Percentiles rank a stretch among this genome's conserved stretches.
Conservation (phyloP, 2,888 invertebrate genomes). For the Meganola albula region DNA sequence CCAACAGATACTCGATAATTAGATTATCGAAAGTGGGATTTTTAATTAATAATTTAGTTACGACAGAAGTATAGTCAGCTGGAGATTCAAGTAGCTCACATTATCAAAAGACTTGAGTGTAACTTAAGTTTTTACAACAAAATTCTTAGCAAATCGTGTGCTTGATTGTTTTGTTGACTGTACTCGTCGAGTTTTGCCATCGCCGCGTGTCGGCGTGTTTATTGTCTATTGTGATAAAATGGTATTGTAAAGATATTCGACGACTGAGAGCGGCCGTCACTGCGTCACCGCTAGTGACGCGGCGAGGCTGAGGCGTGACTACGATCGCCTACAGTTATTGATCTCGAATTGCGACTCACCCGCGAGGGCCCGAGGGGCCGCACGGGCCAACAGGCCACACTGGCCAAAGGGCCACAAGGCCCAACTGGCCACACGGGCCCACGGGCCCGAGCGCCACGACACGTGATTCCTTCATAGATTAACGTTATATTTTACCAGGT, state of each 20-base stretch:
- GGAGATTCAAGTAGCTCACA: too few relatives aligned
- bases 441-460: conserved; percentile 19
- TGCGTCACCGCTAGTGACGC: not conserved
- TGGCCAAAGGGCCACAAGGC: conserved; percentile 3
- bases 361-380: conserved; percentile 8
- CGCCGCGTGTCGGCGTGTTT: conserved; percentile 36
- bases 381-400: conserved; percentile 5
- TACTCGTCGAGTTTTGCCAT: too few relatives aligned
- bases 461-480: conserved; percentile 62
- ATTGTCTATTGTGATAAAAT: conserved; percentile 43
- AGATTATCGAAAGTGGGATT: conserved; percentile 23
- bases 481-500: conserved; percentile 60
- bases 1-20: conserved; percentile 25
- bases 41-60: conserved; percentile 23
- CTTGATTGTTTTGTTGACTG: too few relatives aligned
- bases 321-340: conserved; percentile 45
- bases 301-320: conserved; percentile 1
- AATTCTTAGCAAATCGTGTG: too few relatives aligned
- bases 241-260: conserved; percentile 34
- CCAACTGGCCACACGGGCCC: not conserved
- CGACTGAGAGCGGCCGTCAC: conserved; percentile 23
- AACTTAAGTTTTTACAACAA: too few relatives aligned
- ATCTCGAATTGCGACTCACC: conserved; percentile 61
- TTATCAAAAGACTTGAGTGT: too few relatives aligned
- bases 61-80: too few relatives aligned